Evolutionary conservation across 2,888 invertebrate genomes (phyloP), one percentile per base, ranked within the genome.

Genomic region (Drosophila mettleri): DNA sequence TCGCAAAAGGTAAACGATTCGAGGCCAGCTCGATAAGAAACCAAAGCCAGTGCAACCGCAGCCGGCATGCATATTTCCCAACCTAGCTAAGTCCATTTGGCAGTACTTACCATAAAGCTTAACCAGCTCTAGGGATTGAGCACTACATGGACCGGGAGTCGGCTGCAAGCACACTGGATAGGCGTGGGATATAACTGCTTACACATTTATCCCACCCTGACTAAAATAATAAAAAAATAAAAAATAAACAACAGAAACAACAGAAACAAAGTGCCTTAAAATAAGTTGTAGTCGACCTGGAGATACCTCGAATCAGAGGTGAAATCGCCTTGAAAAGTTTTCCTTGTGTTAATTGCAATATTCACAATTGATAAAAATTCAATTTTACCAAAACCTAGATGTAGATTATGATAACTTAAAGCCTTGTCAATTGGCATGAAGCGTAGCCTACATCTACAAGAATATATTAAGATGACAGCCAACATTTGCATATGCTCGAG

Each of bases 1-100:
- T 69, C 54, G 72, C 33, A 69, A 72, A 82, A 87, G 84, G 84
- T 84, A 80, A 85, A 71, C 77, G 81, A 66, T 83, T 80, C 64
- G 62, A 65, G 65, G 45, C 53, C 58, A 60, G 59, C 62, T 38
- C 66, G 55, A 79, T 57, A 63, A 63, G 75, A 59, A 36, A 62
- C 57, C 52, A 67, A 80, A 74, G 68, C 61, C 63, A 54, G 64
- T 66, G 49, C 58, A 76, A 64, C 73, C 74, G 8, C 74, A 69
- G 31, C 54, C 60, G 33, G 24, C 22, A 53, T 34, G 48, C 10
- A 45, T 31, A 39, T 49, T 6, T 34, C 36, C 7, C 48, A 2
- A 39, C 58, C 22, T 12, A n/a, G 38, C 64, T 43, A 57, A 63
- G 57, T 61, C 45, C 46, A 55, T 68, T 54, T 64, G 16, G 9